These are phyloP conservation scores for Acanthococcus lagerstroemiae DNA, from an alignment of 2,888 invertebrate species.

Conservation along the genomic window DNA sequence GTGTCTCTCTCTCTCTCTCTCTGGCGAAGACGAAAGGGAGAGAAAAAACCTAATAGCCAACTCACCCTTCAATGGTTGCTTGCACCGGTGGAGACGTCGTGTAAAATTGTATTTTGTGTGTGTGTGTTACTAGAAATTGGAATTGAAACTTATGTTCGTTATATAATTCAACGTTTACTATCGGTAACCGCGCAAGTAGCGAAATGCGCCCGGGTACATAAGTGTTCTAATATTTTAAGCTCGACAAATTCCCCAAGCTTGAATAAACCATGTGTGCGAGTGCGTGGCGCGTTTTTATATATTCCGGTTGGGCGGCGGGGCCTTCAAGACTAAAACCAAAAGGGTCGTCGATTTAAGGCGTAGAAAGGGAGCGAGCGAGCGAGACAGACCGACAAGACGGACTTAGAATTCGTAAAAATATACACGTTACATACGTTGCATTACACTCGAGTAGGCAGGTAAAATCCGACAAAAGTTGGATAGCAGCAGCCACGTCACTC, in stretches of 20 bases:
- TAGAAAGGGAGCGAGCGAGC: too few species aligned
- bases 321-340: too few species aligned
- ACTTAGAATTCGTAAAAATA: too few species aligned
- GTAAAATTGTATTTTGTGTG: too few species aligned
- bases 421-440: too few species aligned
- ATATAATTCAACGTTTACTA: conserved; percentile 29
- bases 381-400: too few species aligned
- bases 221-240: conserved; percentile 31
- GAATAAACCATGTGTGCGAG: conserved; percentile 23
- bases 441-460: too few species aligned
- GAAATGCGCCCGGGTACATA: not conserved
- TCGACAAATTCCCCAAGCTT: conserved; percentile 30
- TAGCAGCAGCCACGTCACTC: too few species aligned
- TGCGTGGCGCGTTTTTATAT: not conserved
- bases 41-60: not conserved
- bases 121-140: conserved; percentile 17
- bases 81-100: too few species aligned
- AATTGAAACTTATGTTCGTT: conserved; percentile 27
- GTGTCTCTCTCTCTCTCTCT: not conserved
- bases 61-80: too few species aligned
- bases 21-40: not conserved
- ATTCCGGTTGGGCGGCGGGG: not conserved
- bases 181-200: not conserved
- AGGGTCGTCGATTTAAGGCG: too few species aligned
- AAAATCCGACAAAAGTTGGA: too few species aligned